Evolutionary conservation across 2,113 vertebrate genomes (phyloP), one percentile per base, ranked within the genome.

Genomic region (Calyptomena viridis): DNA sequence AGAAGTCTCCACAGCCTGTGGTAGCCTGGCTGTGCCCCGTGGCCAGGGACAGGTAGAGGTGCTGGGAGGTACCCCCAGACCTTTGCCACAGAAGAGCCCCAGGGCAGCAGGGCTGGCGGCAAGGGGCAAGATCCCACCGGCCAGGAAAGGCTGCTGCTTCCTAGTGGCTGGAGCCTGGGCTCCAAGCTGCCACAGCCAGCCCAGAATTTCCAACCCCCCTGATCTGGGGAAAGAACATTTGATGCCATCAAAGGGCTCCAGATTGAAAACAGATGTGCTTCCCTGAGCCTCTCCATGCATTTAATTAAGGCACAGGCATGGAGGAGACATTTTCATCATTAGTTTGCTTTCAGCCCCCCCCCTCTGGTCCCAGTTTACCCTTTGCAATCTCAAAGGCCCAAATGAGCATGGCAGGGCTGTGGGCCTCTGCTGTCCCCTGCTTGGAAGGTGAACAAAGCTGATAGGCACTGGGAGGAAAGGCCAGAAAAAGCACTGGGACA

Each of bases 261-360:
- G 98, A 99, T 99, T 99, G 98, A 99, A 99, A 99, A 98, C 99
- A 99, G 99, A 99, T 99, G 99, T 99, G 98, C 96, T 97, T 97
- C 97, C 96, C 97, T 97, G 94, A 98, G 96, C 98, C 98, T 99
- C 99, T 99, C 99, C 98, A 98, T 99, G 99, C 98, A 99, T 99
- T 99, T 99, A 99, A 99, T 99, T 99, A 99, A 99, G 98, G 98
- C 98, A 97, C 98, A 97, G 97, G 98, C 98, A 98, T 96, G 97
- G 97, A 98, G 98, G 97, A 98, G 98, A 98, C 98, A 97, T 98
- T 99, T 99, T 99, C 99, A 98, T 99, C 99, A 99, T 99, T 98
- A 98, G 98, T 97, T 98, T 98, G 97, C 96, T 96, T 97, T 85
- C 90, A 92, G 97, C 0, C 85, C 95, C 35, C 92, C 64, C 27